Conservation (phyloP, 2,888 invertebrate genomes). For the Pantelozetes paolii region DNA sequence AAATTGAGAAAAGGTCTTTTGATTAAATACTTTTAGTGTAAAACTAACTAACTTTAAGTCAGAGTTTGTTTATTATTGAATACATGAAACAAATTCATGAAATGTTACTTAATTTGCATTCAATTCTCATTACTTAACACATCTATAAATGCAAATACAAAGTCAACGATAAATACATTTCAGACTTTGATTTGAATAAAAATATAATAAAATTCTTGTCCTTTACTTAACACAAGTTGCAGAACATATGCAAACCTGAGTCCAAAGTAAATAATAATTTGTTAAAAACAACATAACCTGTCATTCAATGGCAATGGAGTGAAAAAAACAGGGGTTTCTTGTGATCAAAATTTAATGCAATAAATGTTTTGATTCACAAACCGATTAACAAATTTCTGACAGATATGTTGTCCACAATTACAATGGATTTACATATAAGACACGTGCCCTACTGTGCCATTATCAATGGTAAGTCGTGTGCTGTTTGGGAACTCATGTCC, state of each 20-base stretch:
- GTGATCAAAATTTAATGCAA: background rate
- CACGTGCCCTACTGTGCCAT: constrained; percentile 1
- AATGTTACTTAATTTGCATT: constrained; percentile 10
- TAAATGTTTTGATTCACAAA: background rate
- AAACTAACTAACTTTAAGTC: constrained; percentile 5
- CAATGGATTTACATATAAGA: constrained; percentile 26
- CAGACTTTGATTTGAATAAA: no score
- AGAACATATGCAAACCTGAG: background rate
- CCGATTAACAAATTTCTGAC: background rate
- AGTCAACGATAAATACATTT: background rate
- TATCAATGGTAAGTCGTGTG: background rate
- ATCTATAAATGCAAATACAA: constrained; percentile 8
- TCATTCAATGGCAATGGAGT: background rate
- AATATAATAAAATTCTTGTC: background rate
- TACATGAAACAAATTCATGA: background rate
- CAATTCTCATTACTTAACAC: constrained; percentile 17
- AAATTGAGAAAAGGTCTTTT: background rate
- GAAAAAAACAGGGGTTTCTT: background rate
- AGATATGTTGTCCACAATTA: background rate
- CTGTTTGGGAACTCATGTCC: background rate
- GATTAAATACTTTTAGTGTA: background rate
- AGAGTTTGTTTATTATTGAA: background rate
- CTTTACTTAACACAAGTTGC: background rate
- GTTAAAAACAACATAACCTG: background rate
- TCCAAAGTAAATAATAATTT: constrained; percentile 9